Conservation (phyloP, 2,797 vertebrate species). For the Craterocephalus amniculus region DNA sequence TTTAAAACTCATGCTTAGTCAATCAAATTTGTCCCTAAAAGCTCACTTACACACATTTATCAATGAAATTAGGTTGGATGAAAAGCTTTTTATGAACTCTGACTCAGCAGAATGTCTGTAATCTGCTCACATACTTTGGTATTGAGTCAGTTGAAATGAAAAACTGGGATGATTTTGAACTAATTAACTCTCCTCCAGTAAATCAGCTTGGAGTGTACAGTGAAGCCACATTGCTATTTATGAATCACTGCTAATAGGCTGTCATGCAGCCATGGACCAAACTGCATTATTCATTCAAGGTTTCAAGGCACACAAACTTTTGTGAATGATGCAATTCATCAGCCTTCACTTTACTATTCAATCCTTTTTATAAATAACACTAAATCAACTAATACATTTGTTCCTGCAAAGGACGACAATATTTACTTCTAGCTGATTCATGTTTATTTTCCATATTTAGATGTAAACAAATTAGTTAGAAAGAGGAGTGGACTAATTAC, state of each 20-base stretch:
- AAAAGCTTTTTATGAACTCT: constrained; percentile 44
- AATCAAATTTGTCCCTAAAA: constrained; percentile 23
- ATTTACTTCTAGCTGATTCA: background rate
- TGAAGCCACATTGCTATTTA: constrained; percentile 43
- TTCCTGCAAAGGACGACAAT: background rate
- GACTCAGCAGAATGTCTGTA: constrained; percentile 50
- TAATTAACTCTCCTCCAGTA: constrained; percentile 55
- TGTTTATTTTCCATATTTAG: constrained; percentile 1
- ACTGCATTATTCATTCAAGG: constrained; percentile 3
- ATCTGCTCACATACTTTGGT: constrained; percentile 19
- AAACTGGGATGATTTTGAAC: constrained; percentile 46
- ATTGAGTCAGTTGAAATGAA: constrained; percentile 33
- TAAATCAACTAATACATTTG: background rate
- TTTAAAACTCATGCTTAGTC: constrained; percentile 26
- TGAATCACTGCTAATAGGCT: constrained; percentile 18
- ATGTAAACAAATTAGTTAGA: background rate
- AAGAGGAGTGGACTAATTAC: background rate
- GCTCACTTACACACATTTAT: constrained; percentile 27
- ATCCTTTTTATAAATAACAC: background rate
- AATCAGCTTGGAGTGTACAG: constrained; percentile 29
- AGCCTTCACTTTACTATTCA: background rate
- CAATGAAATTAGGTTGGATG: constrained; percentile 34
- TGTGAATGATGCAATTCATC: background rate
- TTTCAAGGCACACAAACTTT: background rate
- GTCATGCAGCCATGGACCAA: constrained; percentile 14